Conservation (phyloP, 1,140 invertebrate genomes). For the Drosophila tsacasi region DNA sequence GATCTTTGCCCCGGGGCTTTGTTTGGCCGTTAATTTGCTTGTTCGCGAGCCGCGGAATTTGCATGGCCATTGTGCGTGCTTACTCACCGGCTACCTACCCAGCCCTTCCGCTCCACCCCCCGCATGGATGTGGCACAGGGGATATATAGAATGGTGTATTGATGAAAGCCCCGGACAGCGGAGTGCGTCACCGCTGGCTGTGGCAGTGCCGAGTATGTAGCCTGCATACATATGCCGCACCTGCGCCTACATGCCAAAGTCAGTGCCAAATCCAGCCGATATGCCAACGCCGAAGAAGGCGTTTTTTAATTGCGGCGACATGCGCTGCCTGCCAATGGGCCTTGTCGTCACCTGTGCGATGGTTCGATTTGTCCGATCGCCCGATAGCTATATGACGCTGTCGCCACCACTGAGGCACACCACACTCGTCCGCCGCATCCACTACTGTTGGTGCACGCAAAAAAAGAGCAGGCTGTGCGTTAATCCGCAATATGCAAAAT, state of each 20-base stretch:
- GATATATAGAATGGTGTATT: background rate
- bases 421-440: constrained; percentile 6
- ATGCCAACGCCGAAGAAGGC: constrained; percentile 68
- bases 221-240: constrained; percentile 79
- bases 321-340: constrained; percentile 71
- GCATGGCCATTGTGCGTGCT: constrained; percentile 72
- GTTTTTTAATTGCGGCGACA: constrained; percentile 80
- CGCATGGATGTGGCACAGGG: constrained; percentile 3
- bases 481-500: constrained; percentile 53
- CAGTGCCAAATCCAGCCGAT: constrained; percentile 58
- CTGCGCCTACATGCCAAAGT: constrained; percentile 72
- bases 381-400: constrained; percentile 64
- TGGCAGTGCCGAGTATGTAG: constrained; percentile 23
- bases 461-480: constrained; percentile 52
- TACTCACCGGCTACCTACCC: constrained; percentile 15
- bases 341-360: constrained; percentile 63
- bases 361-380: constrained; percentile 55
- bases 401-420: constrained; percentile 30
- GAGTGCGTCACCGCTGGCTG: constrained; percentile 60
- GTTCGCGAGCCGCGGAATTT: constrained; percentile 60
- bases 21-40: constrained; percentile 69
- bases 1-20: constrained; percentile 68
- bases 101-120: constrained; percentile 13
- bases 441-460: constrained; percentile 42
- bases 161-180: constrained; percentile 28